These are phyloP conservation scores for Lomographa bimaculata DNA, from an alignment of 2,888 invertebrate species.

Conservation along the genomic window DNA sequence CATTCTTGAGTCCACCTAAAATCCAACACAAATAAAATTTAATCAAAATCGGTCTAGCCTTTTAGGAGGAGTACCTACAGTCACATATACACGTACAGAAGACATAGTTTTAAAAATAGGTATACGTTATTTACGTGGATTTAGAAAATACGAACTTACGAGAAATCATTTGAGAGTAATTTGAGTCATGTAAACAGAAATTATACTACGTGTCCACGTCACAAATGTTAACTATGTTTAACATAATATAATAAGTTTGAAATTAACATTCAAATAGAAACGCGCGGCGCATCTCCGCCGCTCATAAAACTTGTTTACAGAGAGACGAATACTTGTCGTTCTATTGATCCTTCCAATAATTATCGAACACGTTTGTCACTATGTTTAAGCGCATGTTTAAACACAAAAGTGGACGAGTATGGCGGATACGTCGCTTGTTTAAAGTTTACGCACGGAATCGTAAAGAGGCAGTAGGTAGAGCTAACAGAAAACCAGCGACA, in stretches of 20 bases:
- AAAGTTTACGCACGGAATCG: slow-evolving; percentile 75
- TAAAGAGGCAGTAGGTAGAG: slow-evolving; percentile 78
- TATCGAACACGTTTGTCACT: slow-evolving; percentile 83
- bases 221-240: slow-evolving; percentile 43
- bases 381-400: slow-evolving; percentile 73
- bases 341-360: slow-evolving; percentile 83
- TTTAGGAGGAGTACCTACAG: too few relatives aligned
- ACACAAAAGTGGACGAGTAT: slow-evolving; percentile 72
- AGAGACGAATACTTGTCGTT: slow-evolving; percentile 77
- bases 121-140: too few relatives aligned
- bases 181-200: too few relatives aligned
- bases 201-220: slow-evolving; percentile 36
- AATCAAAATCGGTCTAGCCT: too few relatives aligned
- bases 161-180: too few relatives aligned
- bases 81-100: too few relatives aligned
- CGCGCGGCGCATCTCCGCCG: slow-evolving; percentile 57
- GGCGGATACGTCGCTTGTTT: slow-evolving; percentile 69
- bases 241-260: slow-evolving; percentile 66
- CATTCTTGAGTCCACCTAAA: too few relatives aligned
- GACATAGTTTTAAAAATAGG: too few relatives aligned
- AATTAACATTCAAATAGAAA: slow-evolving; percentile 80
- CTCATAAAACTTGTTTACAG: slow-evolving; percentile 75
- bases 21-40: too few relatives aligned
- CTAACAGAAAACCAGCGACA: slow-evolving; percentile 69
- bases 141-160: too few relatives aligned